These are phyloP conservation scores for Drosophila sproati DNA, from an alignment of 1,140 invertebrate genomes.

Conservation along the genomic window DNA sequence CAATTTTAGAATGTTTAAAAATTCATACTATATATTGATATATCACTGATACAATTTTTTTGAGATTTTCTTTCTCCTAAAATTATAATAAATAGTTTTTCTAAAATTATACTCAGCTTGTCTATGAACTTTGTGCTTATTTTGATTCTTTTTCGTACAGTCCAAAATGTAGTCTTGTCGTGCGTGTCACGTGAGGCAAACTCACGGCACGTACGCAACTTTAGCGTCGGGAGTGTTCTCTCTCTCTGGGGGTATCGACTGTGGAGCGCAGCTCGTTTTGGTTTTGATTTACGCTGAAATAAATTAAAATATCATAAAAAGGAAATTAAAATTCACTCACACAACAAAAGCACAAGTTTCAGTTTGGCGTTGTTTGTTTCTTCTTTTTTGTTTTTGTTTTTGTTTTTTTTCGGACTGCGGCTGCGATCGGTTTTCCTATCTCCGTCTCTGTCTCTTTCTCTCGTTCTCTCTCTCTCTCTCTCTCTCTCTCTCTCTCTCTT, in stretches of 20 bases:
- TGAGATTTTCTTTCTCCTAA: too few species aligned
- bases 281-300: constrained; percentile 84
- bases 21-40: too few species aligned
- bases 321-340: constrained; percentile 84
- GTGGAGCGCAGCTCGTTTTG: constrained; percentile 68
- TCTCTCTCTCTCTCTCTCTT: background rate
- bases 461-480: background rate
- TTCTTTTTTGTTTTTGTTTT: background rate
- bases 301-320: constrained; percentile 85
- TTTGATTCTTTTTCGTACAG: too few species aligned
- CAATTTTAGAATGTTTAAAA: too few species aligned
- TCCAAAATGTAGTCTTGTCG: too few species aligned
- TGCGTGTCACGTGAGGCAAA: background rate
- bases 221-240: background rate
- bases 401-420: background rate
- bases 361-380: background rate
- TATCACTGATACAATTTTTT: too few species aligned
- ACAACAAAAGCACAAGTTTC: constrained; percentile 57
- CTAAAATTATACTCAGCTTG: too few species aligned
- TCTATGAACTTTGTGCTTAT: too few species aligned
- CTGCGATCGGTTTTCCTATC: background rate
- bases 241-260: constrained; percentile 11
- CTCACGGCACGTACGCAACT: background rate
- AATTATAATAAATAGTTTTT: background rate
- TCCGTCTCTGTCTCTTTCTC: background rate